Percentiles rank a stretch among this genome's conserved stretches.
Conservation (phyloP, 2,888 invertebrate genomes). For the Tetranychus truncatus region DNA sequence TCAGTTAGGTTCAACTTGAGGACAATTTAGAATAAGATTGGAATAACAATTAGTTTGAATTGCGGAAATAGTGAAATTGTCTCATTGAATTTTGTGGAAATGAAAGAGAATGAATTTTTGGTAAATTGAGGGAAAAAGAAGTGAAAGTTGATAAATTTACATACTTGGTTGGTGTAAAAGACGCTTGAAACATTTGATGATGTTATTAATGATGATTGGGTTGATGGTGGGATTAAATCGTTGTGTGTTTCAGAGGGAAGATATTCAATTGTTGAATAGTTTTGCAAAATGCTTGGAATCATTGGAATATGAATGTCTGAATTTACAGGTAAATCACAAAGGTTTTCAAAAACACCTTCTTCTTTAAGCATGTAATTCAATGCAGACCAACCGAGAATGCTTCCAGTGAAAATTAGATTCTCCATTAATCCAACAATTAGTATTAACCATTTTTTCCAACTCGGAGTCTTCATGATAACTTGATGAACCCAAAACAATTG, state of each 20-base stretch:
- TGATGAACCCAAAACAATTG: not conserved
- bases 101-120: no score
- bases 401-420: conserved; percentile 27
- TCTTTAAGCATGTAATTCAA: conserved; percentile 26
- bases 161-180: not conserved
- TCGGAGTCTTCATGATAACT: conserved; percentile 10
- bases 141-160: not conserved
- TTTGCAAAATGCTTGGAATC: not conserved
- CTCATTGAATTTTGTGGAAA: no score
- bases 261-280: conserved; percentile 1
- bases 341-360: conserved; percentile 24
- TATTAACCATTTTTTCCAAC: conserved; percentile 23
- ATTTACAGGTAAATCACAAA: conserved; percentile 17
- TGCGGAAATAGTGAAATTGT: not conserved
- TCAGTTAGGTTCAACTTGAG: no score
- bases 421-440: conserved; percentile 26
- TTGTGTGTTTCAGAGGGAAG: not conserved
- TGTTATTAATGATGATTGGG: not conserved
- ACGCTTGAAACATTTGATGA: not conserved
- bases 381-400: conserved; percentile 26
- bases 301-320: not conserved
- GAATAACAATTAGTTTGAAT: not conserved
- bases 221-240: not conserved
- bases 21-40: not conserved
- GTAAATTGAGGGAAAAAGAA: no score